phyloP scores from a whole-genome alignment of 92 coral and sea anemone genomes.

The Umimayanthus kanabou region DNA sequence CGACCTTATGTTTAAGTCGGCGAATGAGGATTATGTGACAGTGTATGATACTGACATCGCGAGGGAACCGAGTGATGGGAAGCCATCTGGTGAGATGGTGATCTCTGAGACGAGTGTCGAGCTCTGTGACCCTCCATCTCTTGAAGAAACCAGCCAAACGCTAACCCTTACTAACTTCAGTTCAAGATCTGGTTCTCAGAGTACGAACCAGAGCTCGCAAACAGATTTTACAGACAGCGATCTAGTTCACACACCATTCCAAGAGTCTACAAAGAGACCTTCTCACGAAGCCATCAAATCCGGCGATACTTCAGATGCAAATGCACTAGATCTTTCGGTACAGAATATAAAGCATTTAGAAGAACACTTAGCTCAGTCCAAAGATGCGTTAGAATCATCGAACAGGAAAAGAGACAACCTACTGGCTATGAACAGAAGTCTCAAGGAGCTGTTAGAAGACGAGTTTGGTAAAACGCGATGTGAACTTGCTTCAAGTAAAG shows the following conservation, averaged over 20 bases:
- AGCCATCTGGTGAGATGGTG: constrained; percentile 24
- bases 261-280: constrained; percentile 17
- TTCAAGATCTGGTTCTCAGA: constrained; percentile 67
- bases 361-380: constrained; percentile 54
- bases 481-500: constrained; percentile 50
- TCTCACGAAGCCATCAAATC: constrained; percentile 6
- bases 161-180: constrained; percentile 71
- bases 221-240: constrained; percentile 20
- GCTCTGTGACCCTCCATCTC: constrained; percentile 45
- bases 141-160: constrained; percentile 77
- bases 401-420: constrained; percentile 38
- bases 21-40: constrained; percentile 88
- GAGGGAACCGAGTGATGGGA: background rate
- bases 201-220: constrained; percentile 66
- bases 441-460: constrained; percentile 43
- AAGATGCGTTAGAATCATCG: constrained; percentile 37
- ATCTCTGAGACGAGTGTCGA: constrained; percentile 37
- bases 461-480: constrained; percentile 45
- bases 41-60: constrained; percentile 68
- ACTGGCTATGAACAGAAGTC: constrained; percentile 29
- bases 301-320: background rate
- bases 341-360: constrained; percentile 72
- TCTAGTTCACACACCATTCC: background rate
- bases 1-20: constrained; percentile 79
- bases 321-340: constrained; percentile 36